A percentile compares a stretch with the other conserved stretches of the same genome.
These are phyloP conservation scores for Portevinia maculata DNA, from an alignment of 2,888 invertebrate genomes.

Conservation along the genomic window DNA sequence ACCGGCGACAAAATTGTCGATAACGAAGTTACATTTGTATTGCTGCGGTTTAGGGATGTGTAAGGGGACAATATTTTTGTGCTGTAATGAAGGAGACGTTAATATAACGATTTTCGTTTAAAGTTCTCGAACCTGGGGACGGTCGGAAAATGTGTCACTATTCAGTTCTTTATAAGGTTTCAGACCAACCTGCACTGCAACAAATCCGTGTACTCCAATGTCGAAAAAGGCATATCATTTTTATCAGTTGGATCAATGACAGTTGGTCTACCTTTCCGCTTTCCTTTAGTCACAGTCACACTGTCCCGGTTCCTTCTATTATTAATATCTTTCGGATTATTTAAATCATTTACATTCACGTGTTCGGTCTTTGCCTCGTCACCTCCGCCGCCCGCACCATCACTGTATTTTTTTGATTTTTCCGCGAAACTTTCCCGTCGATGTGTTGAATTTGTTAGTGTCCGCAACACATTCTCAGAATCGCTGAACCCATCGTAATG, in stretches of 20 bases:
- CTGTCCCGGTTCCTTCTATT: constrained; percentile 19
- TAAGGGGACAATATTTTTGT: no score
- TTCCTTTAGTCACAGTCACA: background rate
- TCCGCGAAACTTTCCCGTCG: constrained; percentile 80
- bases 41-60: no score
- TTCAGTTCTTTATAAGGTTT: background rate
- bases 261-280: background rate
- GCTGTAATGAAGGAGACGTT: no score
- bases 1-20: no score
- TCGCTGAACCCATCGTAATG: constrained; percentile 81
- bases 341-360: background rate
- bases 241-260: constrained; percentile 60
- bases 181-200: constrained; percentile 81
- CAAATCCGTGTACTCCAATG: constrained; percentile 79
- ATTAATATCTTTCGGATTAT: background rate
- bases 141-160: background rate
- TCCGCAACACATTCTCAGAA: constrained; percentile 78
- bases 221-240: constrained; percentile 77
- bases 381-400: constrained; percentile 30
- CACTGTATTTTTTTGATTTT: constrained; percentile 71
- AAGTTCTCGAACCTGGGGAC: no score
- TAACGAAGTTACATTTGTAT: no score
- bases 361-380: constrained; percentile 12
- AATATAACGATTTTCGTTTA: no score
- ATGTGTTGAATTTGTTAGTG: constrained; percentile 78